phyloP scores from a whole-genome alignment of 1,140 invertebrate genomes.

The Neodiprion lecontei region DNA sequence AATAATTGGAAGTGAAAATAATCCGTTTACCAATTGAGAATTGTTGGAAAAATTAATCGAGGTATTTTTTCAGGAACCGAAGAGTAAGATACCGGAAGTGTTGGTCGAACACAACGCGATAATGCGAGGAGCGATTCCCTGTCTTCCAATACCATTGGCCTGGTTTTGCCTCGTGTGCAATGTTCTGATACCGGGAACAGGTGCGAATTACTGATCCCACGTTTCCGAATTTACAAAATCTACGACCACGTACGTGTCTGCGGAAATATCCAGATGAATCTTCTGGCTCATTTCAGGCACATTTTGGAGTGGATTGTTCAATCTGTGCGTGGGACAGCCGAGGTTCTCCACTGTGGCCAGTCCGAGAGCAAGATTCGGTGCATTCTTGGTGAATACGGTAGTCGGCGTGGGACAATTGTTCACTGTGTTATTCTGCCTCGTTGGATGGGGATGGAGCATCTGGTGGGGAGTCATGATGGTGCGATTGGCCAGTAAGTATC shows the following conservation, averaged over 20 bases:
- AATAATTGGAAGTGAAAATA: constrained; percentile 14
- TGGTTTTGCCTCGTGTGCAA: constrained; percentile 88
- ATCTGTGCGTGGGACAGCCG: constrained; percentile 87
- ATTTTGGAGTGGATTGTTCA: constrained; percentile 84
- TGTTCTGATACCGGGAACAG: constrained; percentile 83
- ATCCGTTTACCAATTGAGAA: constrained; percentile 15
- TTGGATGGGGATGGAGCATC: constrained; percentile 97
- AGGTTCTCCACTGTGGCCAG: constrained; percentile 80
- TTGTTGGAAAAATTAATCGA: too few relatives aligned
- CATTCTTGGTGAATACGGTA: constrained; percentile 83
- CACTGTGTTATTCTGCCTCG: constrained; percentile 92
- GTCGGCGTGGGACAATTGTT: constrained; percentile 88
- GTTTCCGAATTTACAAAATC: not conserved
- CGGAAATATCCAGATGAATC: constrained; percentile 10
- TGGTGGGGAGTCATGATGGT: constrained; percentile 95
- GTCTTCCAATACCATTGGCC: constrained; percentile 82
- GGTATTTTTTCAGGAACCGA: constrained; percentile 70
- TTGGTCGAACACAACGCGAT: constrained; percentile 81
- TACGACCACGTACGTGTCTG: constrained; percentile 14
- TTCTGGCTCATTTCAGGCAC: constrained; percentile 71
- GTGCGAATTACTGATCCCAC: constrained; percentile 61
- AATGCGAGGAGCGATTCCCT: constrained; percentile 89
- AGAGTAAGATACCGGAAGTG: constrained; percentile 77
- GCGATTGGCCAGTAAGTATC: constrained; percentile 73
- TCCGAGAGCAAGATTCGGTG: constrained; percentile 73